phyloP scores from a whole-genome alignment of 2,888 invertebrate genomes.

The Lapara coniferarum region DNA sequence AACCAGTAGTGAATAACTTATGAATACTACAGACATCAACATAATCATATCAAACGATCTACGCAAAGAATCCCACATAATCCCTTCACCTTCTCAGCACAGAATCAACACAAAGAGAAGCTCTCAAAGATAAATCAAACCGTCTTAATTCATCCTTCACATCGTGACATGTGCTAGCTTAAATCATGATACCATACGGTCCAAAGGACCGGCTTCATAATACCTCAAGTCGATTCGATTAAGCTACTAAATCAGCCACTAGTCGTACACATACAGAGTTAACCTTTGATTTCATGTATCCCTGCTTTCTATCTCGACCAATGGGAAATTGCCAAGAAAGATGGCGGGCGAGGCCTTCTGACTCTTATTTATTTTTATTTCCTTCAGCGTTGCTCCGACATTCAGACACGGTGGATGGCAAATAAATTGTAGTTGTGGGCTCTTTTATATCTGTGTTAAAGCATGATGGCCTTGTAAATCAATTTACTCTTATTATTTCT shows the following conservation, averaged over 20 bases:
- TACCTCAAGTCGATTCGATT: conserved; percentile 65
- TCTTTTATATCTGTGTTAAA: conserved; percentile 43
- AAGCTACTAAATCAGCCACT: conserved; percentile 73
- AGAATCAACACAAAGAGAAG: conserved; percentile 30
- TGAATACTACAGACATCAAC: not conserved
- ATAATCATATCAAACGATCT: not conserved
- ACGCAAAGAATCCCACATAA: not conserved
- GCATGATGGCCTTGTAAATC: conserved; percentile 38
- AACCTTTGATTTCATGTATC: conserved; percentile 76
- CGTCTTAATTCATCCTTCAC: conserved; percentile 50
- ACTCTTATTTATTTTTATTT: conserved; percentile 73
- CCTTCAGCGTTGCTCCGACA: conserved; percentile 48
- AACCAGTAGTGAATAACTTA: conserved; percentile 13
- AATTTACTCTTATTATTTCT: conserved; percentile 35
- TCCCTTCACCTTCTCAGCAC: conserved; percentile 23
- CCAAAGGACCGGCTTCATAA: conserved; percentile 59
- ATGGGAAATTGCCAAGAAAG: conserved; percentile 76
- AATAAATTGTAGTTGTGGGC: conserved; percentile 57
- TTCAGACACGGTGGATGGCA: conserved; percentile 52
- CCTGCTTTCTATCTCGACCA: conserved; percentile 64
- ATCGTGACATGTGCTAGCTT: conserved; percentile 48
- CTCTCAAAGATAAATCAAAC: conserved; percentile 46
- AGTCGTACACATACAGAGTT: conserved; percentile 71
- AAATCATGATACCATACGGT: conserved; percentile 48
- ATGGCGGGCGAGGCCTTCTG: conserved; percentile 57